A percentile compares a stretch with the other conserved stretches of the same genome.
phyloP scores from a whole-genome alignment of 2,888 invertebrate species.

The Tortricodes alternella region DNA sequence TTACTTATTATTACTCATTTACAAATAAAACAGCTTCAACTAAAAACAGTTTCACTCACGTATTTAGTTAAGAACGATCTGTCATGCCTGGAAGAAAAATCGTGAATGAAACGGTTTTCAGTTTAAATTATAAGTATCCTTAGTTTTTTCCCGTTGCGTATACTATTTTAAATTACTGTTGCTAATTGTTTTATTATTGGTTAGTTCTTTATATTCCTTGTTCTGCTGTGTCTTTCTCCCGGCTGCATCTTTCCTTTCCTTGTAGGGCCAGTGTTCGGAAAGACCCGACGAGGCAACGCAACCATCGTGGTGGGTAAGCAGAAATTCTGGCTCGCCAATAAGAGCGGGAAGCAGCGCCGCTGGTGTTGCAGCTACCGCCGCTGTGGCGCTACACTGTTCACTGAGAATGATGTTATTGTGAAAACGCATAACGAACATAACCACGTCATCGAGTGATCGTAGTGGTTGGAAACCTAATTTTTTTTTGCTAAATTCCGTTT shows the following conservation, averaged over 20 bases:
- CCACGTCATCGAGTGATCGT: constrained; percentile 40
- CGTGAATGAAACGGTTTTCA: too few species aligned
- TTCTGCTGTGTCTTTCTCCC: too few species aligned
- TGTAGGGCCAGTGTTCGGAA: constrained; percentile 48
- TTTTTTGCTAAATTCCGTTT: too few species aligned
- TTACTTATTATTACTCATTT: too few species aligned
- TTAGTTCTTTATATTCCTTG: not conserved
- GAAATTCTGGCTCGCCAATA: constrained; percentile 39
- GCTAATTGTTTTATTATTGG: not conserved
- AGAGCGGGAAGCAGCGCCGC: constrained; percentile 16
- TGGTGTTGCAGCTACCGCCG: constrained; percentile 46
- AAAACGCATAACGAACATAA: constrained; percentile 48
- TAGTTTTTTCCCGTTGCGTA: too few species aligned
- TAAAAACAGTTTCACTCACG: too few species aligned
- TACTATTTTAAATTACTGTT: too few species aligned
- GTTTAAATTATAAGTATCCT: too few species aligned
- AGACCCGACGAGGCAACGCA: constrained; percentile 40
- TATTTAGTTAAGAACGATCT: too few species aligned
- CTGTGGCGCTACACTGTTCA: constrained; percentile 49
- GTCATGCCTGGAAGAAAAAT: too few species aligned
- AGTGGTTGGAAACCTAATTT: too few species aligned
- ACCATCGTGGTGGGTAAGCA: constrained; percentile 48
- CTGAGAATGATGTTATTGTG: constrained; percentile 48
- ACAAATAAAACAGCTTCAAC: too few species aligned
- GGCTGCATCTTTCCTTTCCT: constrained; percentile 8